phyloP scores from a whole-genome alignment of 1,140 invertebrate species.

The Drosophila bifasciata region DNA sequence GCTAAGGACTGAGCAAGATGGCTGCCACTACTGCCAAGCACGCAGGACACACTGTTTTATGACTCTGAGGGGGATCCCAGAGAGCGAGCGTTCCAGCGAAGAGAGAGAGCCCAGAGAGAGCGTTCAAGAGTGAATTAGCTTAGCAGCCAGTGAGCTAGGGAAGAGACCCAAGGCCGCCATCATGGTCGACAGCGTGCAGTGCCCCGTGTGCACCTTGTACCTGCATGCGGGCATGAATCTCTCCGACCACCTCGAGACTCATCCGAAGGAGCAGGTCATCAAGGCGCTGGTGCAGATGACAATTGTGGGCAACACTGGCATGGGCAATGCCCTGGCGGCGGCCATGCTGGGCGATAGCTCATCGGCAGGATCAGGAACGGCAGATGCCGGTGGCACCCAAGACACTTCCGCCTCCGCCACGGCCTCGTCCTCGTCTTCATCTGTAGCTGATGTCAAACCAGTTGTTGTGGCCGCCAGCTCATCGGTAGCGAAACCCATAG shows the following conservation, averaged over 20 bases:
- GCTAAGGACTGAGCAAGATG: conserved; percentile 67
- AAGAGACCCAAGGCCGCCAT: conserved; percentile 42
- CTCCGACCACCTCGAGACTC: conserved; percentile 91
- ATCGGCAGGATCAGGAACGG: conserved; percentile 19
- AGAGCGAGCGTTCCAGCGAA: conserved; percentile 18
- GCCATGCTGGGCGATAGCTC: conserved; percentile 35
- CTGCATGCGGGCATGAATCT: conserved; percentile 92
- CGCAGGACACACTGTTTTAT: conserved; percentile 53
- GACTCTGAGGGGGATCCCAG: conserved; percentile 54
- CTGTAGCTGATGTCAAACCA: conserved; percentile 11
- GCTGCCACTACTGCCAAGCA: conserved; percentile 31
- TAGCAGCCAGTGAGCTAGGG: conserved; percentile 18
- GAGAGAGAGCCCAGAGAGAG: conserved; percentile 16
- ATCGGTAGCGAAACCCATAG: conserved; percentile 6
- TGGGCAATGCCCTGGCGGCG: conserved; percentile 55
- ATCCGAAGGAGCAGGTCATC: conserved; percentile 94
- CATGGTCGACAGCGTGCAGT: conserved; percentile 87
- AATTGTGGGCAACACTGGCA: conserved; percentile 54
- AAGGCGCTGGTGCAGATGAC: conserved; percentile 88
- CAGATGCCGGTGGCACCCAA: conserved; percentile 3
- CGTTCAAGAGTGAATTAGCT: conserved; percentile 18
- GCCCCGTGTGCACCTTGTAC: conserved; percentile 93
- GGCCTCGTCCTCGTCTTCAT: conserved; percentile 4
- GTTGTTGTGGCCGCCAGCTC: not conserved
- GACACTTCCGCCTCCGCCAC: conserved; percentile 1